A percentile compares a stretch with the other conserved stretches of the same genome.
Conservation (phyloP, 2,113 vertebrate species). For the Apus apus region DNA sequence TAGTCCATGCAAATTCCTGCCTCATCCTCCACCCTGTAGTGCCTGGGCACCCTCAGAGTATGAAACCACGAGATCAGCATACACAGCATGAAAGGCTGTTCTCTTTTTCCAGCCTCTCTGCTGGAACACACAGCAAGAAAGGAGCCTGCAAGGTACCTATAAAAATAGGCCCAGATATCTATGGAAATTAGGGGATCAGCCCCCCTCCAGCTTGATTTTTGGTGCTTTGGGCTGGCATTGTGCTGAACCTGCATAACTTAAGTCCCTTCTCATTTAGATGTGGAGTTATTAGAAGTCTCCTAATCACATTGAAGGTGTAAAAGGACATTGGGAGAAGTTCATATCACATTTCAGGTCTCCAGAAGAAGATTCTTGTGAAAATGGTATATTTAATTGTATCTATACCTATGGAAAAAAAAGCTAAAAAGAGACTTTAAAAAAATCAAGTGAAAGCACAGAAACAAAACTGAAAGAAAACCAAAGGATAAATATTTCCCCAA, state of each 20-base stretch:
- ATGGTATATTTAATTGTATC: not conserved
- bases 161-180: not conserved
- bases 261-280: not conserved
- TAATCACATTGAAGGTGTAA: not conserved
- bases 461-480: not conserved
- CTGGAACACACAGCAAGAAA: not conserved
- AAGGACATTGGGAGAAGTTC: not conserved
- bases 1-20: not conserved
- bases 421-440: not conserved
- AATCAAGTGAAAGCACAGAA: not conserved
- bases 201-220: fast-evolving
- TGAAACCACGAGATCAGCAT: not conserved
- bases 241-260: not conserved
- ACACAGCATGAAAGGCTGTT: not conserved
- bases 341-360: not conserved
- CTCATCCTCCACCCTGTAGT: not conserved
- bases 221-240: not conserved
- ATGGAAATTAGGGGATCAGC: not conserved
- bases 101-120: not conserved
- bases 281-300: not conserved
- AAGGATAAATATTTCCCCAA: not conserved
- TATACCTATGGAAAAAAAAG: not conserved
- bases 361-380: not conserved
- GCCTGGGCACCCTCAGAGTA: not conserved
- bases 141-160: not conserved